These are phyloP conservation scores for Drosophila sulfurigaster DNA, from an alignment of 1,140 invertebrate species.

Conservation along the genomic window DNA sequence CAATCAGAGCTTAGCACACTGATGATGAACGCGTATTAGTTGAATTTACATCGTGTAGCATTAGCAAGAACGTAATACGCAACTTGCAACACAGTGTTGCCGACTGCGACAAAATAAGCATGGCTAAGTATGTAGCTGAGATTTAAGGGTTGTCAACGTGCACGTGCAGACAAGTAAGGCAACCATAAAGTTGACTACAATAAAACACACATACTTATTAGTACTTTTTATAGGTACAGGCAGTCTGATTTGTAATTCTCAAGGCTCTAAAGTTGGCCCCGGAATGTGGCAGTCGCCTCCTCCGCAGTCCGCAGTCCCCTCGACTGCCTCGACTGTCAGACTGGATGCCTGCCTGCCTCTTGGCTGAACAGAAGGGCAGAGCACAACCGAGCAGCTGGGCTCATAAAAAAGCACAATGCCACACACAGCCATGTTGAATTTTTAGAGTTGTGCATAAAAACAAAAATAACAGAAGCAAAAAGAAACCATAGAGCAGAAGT, in stretches of 20 bases:
- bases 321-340: not conserved
- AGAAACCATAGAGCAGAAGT: not conserved
- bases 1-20: no score
- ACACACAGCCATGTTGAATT: constrained; percentile 45
- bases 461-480: constrained; percentile 3
- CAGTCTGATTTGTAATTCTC: constrained; percentile 82
- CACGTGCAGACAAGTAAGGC: constrained; percentile 31
- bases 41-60: no score
- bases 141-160: constrained; percentile 38
- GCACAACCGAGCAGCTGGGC: constrained; percentile 67
- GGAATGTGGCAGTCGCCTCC: constrained; percentile 15
- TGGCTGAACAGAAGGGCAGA: not conserved
- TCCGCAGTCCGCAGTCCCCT: no score
- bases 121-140: constrained; percentile 39
- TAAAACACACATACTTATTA: constrained; percentile 82
- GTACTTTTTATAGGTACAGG: constrained; percentile 75
- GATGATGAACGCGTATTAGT: no score
- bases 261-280: constrained; percentile 72
- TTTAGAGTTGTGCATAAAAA: constrained; percentile 72
- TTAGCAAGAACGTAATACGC: not conserved
- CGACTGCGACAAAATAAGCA: constrained; percentile 17
- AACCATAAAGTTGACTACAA: constrained; percentile 73
- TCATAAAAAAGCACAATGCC: constrained; percentile 72
- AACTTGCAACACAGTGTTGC: constrained; percentile 4
- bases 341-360: no score